phyloP scores from a whole-genome alignment of 2,888 invertebrate species.

The Drosophila mimica region DNA sequence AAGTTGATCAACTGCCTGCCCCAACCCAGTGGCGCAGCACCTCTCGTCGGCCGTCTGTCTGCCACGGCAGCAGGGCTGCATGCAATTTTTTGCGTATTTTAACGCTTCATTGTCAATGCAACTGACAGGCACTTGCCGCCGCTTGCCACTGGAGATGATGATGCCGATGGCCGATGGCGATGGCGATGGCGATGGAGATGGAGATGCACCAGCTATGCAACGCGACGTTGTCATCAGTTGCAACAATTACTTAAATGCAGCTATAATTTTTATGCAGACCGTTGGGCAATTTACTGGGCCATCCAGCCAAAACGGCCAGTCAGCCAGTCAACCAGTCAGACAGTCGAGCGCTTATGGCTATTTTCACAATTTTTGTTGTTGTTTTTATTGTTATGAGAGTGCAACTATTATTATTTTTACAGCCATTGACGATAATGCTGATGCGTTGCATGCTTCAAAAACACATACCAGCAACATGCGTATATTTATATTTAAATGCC shows the following conservation, averaged over 20 bases:
- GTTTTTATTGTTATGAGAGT: constrained; percentile 66
- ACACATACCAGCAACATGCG: constrained; percentile 6
- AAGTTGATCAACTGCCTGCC: constrained; percentile 63
- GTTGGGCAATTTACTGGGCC: constrained; percentile 53
- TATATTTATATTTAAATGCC: constrained; percentile 38
- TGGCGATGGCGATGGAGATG: constrained; percentile 8
- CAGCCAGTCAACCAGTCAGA: constrained; percentile 16
- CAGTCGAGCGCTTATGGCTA: constrained; percentile 54
- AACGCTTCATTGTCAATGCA: constrained; percentile 69
- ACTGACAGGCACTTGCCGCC: constrained; percentile 65
- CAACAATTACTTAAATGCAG: constrained; percentile 80
- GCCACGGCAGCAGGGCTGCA: constrained; percentile 29
- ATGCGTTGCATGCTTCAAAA: constrained; percentile 26
- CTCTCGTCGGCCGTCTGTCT: constrained; percentile 14
- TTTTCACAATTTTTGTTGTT: constrained; percentile 55
- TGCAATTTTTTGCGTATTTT: constrained; percentile 66
- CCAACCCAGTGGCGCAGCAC: neutral
- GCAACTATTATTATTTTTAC: constrained; percentile 64
- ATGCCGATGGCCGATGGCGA: constrained; percentile 7
- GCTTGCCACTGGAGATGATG: constrained; percentile 18
- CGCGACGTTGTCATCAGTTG: constrained; percentile 72
- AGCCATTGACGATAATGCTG: constrained; percentile 34
- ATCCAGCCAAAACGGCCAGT: constrained; percentile 8
- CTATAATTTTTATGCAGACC: constrained; percentile 75
- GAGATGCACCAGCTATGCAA: constrained; percentile 20